Conservation (phyloP, 1,140 invertebrate species). For the Lepeophtheirus salmonis region DNA sequence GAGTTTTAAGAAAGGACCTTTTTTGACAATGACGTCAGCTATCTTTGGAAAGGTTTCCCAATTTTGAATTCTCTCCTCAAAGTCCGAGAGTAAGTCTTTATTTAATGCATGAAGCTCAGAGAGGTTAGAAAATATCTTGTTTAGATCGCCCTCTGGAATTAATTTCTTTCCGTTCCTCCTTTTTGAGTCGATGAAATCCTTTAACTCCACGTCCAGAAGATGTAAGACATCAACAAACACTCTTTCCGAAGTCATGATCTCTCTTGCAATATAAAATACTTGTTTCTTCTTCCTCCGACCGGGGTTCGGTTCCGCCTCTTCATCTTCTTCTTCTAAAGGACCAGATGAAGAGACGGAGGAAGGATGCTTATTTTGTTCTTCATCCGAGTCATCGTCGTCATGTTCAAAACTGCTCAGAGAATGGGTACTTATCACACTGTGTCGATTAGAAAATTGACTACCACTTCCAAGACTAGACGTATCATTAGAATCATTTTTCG, state of each 20-base stretch:
- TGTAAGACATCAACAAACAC: slow-evolving; percentile 46
- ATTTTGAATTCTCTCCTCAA: slow-evolving; percentile 38
- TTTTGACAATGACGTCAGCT: slow-evolving; percentile 51
- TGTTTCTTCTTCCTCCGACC: slow-evolving; percentile 27
- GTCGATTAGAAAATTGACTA: slow-evolving; percentile 8
- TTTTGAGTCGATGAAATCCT: slow-evolving; percentile 28
- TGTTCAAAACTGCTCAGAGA: background rate
- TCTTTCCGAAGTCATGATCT: slow-evolving; percentile 46
- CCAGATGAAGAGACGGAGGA: background rate
- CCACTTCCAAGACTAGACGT: background rate
- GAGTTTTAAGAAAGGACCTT: slow-evolving; percentile 52
- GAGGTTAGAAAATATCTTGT: slow-evolving; percentile 38
- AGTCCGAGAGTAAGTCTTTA: slow-evolving; percentile 42
- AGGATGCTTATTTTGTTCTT: slow-evolving; percentile 18
- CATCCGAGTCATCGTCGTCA: slow-evolving; percentile 19
- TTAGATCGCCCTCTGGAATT: slow-evolving; percentile 32
- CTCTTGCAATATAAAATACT: slow-evolving; percentile 39
- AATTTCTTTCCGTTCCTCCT: slow-evolving; percentile 7
- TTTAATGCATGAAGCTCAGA: slow-evolving; percentile 40
- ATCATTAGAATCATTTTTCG: background rate
- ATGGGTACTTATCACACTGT: slow-evolving; percentile 11
- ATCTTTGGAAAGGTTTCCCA: slow-evolving; percentile 41
- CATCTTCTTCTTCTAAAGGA: slow-evolving; percentile 8
- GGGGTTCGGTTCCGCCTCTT: slow-evolving; percentile 16
- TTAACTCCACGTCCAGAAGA: slow-evolving; percentile 47